Percentiles rank a stretch among this genome's conserved stretches.
Conservation (phyloP, 2,113 vertebrate species). For the Sinocyclocheilus maitianheensis region DNA sequence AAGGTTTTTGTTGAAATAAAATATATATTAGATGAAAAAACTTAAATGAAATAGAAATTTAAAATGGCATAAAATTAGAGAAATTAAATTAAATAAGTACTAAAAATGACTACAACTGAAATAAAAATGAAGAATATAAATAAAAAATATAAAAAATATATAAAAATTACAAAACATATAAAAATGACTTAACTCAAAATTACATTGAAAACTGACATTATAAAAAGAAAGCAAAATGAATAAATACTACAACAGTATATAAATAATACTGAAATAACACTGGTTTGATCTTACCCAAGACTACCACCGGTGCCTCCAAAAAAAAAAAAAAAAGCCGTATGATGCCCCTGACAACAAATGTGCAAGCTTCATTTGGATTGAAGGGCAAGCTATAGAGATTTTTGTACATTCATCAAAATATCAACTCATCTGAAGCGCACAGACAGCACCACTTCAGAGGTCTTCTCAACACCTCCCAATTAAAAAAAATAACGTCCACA, state of each 20-base stretch:
- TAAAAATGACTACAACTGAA: too few relatives aligned
- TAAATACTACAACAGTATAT: background rate
- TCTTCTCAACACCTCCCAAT: conserved; percentile 45
- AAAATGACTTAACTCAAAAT: too few relatives aligned
- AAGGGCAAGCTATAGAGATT: conserved; percentile 16
- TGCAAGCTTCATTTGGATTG: conserved; percentile 14
- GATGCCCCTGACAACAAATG: background rate
- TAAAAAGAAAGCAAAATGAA: background rate
- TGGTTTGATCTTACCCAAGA: background rate
- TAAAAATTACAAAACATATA: too few relatives aligned
- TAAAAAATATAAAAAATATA: too few relatives aligned
- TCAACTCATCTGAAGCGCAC: conserved; percentile 34
- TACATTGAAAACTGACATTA: background rate
- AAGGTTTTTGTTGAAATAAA: too few relatives aligned
- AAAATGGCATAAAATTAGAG: too few relatives aligned
- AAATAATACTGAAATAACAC: background rate
- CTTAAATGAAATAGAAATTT: too few relatives aligned
- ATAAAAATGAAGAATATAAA: too few relatives aligned
- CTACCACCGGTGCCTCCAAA: background rate
- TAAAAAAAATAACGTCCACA: conserved; percentile 35
- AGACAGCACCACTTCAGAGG: conserved; percentile 24
- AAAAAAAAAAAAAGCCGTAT: background rate
- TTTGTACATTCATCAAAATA: conserved; percentile 46
- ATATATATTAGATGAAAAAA: too few relatives aligned
- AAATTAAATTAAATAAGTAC: too few relatives aligned